Evolutionary conservation across 2,888 invertebrate genomes (phyloP), one percentile per base, ranked within the genome.

Genomic region (Caenorhabditis parvicauda): DNA sequence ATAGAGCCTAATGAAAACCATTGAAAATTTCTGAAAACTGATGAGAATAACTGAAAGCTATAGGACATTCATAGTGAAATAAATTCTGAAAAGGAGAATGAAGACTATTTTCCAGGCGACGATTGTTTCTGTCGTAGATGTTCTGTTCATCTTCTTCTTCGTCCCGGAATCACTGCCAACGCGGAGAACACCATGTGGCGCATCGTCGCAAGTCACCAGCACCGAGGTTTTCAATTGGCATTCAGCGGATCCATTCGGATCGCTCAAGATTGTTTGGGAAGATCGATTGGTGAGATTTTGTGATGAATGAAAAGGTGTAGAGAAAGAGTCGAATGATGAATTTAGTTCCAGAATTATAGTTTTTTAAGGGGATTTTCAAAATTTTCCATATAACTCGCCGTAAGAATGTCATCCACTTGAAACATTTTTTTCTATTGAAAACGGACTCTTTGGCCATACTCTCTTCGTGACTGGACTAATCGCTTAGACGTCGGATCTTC

Each of bases 111-210:
- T 71, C 29, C 86, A 95, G 64, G 96, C 96, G 41, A 93, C 96
- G 0, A 90, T 85, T 49, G 90, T 98, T 58, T 95, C 96, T 49
- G 87, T 94, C 58, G 86, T 96, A 60, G 98, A 99, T 84, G 91
- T 98, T 42, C 89, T 98, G 84, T 98, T 98, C 85, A 96, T 98
- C 77, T 87, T 96, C 82, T 91, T 95, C 51, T 92, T 92, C 53
- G 96, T 99, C 75, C 96, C 98, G 25, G 98, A 99, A 85, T 95
- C 95, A 79, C 86, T 98, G 75, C 93, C 96, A 25, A 93, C 94
- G 83, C 94, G 95, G 84, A 88, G 89, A 27, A 29, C 21, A 12
- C 37, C 51, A 1, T 32, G 35, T 32, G 37, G 42, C 3, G 29
- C 32, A 2, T 37, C 47, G 1, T 37, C 44, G 3, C 57, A 53